These are phyloP conservation scores for Melikaiella ostensackeni DNA, from an alignment of 2,888 invertebrate genomes.

Conservation along the genomic window DNA sequence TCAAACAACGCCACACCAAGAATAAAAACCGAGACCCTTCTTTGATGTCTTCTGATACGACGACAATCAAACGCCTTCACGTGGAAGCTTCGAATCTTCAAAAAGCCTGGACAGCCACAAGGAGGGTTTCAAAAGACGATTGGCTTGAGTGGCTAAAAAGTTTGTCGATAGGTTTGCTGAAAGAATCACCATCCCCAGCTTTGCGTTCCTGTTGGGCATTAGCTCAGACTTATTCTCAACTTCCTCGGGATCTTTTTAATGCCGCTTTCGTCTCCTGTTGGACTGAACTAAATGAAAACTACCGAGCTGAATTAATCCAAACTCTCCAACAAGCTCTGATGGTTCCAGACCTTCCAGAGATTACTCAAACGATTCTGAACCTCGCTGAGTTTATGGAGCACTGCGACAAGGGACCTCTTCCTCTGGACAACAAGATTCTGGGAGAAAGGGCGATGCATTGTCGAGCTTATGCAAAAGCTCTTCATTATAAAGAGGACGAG, in stretches of 20 bases:
- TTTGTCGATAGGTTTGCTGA: constrained; percentile 94
- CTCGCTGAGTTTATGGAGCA: constrained; percentile 99
- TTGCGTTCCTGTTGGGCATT: constrained; percentile 94
- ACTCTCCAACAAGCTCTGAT: constrained; percentile 93
- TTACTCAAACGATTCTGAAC: constrained; percentile 97
- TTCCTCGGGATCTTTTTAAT: constrained; percentile 98
- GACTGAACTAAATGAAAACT: constrained; percentile 92
- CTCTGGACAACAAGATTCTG: constrained; percentile 90
- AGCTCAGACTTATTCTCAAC: constrained; percentile 95
- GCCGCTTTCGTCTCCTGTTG: constrained; percentile 99
- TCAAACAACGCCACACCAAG: constrained; percentile 82
- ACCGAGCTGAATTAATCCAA: constrained; percentile 90
- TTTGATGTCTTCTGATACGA: constrained; percentile 83
- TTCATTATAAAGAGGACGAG: constrained; percentile 95
- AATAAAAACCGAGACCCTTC: constrained; percentile 85
- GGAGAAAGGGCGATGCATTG: constrained; percentile 97
- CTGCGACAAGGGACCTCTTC: constrained; percentile 96
- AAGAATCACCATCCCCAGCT: constrained; percentile 97
- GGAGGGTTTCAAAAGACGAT: constrained; percentile 97
- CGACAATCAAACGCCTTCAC: constrained; percentile 88
- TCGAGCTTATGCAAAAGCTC: constrained; percentile 89
- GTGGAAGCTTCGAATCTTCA: constrained; percentile 91
- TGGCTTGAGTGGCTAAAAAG: constrained; percentile 98
- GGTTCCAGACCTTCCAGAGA: constrained; percentile 96
- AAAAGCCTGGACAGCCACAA: constrained; percentile 93